A percentile compares a stretch with the other conserved stretches of the same genome.
These are phyloP conservation scores for Teleopsis dalmanni DNA, from an alignment of 1,140 invertebrate genomes.

Conservation along the genomic window DNA sequence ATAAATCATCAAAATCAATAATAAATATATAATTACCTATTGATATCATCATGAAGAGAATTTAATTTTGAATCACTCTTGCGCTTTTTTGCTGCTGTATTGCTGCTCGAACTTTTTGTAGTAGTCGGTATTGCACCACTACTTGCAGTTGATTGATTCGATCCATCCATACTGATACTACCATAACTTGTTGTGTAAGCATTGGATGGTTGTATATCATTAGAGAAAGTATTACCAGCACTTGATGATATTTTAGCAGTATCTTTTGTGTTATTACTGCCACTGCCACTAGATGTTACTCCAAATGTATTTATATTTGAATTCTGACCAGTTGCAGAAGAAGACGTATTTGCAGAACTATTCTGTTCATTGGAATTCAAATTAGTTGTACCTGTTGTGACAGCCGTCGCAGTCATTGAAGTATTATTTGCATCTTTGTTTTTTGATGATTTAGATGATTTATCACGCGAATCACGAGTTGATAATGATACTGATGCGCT, in stretches of 20 bases:
- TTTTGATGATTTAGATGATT: slow-evolving; percentile 39
- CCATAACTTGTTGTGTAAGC: neutral
- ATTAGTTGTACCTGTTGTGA: slow-evolving; percentile 1
- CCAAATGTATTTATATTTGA: neutral
- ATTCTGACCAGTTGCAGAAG: neutral
- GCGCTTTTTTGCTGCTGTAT: slow-evolving; percentile 27
- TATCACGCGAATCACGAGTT: slow-evolving; percentile 27
- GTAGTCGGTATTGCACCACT: neutral
- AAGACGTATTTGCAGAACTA: too few species aligned
- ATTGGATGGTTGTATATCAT: neutral
- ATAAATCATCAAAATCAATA: neutral
- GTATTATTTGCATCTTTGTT: slow-evolving; percentile 24
- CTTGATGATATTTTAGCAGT: neutral
- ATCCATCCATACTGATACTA: neutral
- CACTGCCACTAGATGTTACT: slow-evolving; percentile 5
- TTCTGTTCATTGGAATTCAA: slow-evolving; percentile 16
- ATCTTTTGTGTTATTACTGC: neutral
- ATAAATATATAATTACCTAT: slow-evolving; percentile 21
- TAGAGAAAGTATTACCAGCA: neutral
- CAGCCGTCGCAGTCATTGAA: slow-evolving; percentile 1
- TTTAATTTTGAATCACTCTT: slow-evolving; percentile 30
- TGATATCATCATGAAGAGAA: slow-evolving; percentile 24
- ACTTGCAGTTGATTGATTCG: too few species aligned
- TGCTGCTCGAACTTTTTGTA: slow-evolving; percentile 7
- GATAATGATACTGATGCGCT: slow-evolving; percentile 25